These are phyloP conservation scores for Columbina picui DNA, from an alignment of 2,113 vertebrate species.

Conservation along the genomic window DNA sequence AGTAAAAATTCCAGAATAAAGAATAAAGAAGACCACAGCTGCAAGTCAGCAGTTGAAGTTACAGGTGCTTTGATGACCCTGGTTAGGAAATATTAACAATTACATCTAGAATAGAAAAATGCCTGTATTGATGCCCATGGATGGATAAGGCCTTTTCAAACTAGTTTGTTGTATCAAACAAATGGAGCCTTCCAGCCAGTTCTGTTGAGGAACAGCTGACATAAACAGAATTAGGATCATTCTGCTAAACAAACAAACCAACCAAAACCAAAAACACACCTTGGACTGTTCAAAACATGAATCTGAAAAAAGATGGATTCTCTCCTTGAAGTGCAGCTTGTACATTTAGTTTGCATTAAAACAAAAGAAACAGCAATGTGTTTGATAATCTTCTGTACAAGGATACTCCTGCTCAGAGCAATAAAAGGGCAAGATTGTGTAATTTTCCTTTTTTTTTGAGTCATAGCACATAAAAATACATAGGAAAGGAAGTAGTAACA, in stretches of 20 bases:
- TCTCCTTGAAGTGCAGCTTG: fast-evolving
- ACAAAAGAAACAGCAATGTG: neutral
- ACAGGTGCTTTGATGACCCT: neutral
- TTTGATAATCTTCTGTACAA: neutral
- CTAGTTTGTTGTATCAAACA: neutral
- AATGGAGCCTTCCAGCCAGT: neutral
- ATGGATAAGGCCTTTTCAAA: neutral
- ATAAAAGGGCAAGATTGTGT: neutral
- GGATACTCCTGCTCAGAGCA: neutral
- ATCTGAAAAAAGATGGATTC: neutral
- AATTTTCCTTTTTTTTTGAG: neutral
- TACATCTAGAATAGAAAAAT: neutral
- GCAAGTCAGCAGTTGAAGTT: neutral
- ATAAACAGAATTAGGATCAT: neutral
- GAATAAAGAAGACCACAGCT: neutral
- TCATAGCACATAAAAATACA: neutral
- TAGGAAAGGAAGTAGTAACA: neutral
- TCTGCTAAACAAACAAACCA: neutral
- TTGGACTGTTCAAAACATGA: neutral
- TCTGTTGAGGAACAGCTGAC: neutral
- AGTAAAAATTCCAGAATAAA: slow-evolving; percentile 13
- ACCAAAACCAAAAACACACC: too few relatives aligned
- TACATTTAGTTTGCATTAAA: neutral
- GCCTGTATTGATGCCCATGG: neutral
- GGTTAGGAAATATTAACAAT: neutral